Evolutionary conservation across 2,888 invertebrate species (phyloP).

Genomic region (Melanargia galathea): DNA sequence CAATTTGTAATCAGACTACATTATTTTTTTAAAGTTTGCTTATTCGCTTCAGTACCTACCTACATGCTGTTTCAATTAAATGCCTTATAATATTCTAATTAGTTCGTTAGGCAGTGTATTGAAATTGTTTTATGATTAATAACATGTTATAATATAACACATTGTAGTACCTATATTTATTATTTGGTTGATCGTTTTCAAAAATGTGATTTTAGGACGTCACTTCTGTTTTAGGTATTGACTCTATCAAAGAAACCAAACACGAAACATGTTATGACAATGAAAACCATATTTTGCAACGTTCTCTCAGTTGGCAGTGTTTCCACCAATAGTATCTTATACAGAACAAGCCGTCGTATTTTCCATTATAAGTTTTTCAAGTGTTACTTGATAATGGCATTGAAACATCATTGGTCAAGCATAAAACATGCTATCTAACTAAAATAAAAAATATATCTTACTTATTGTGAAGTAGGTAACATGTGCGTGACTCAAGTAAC

Average conservation of each 20-base stretch:
- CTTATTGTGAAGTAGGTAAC: slow-evolving; percentile 2
- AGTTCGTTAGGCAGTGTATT: background rate
- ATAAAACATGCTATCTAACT: background rate
- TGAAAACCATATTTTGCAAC: background rate
- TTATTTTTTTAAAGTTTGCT: slow-evolving; percentile 8
- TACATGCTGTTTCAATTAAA: slow-evolving; percentile 1
- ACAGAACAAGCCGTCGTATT: no score
- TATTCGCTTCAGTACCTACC: slow-evolving; percentile 2
- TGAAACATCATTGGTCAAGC: slow-evolving; percentile 6
- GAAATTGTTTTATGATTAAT: background rate
- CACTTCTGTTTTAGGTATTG: background rate
- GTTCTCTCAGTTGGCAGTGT: background rate
- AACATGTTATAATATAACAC: no score
- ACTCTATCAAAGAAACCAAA: background rate
- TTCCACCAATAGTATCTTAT: no score
- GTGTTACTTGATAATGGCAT: background rate
- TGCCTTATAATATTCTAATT: background rate
- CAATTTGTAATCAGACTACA: slow-evolving; percentile 19
- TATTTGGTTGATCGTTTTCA: no score
- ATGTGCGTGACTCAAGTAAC: slow-evolving; percentile 33
- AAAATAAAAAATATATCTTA: background rate
- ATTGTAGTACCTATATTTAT: no score
- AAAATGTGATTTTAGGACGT: no score
- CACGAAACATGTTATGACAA: background rate
- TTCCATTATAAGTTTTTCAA: no score